Evolutionary conservation across 2,113 vertebrate genomes (phyloP), one percentile per base, ranked within the genome.

Genomic region (Xerus inauris): DNA sequence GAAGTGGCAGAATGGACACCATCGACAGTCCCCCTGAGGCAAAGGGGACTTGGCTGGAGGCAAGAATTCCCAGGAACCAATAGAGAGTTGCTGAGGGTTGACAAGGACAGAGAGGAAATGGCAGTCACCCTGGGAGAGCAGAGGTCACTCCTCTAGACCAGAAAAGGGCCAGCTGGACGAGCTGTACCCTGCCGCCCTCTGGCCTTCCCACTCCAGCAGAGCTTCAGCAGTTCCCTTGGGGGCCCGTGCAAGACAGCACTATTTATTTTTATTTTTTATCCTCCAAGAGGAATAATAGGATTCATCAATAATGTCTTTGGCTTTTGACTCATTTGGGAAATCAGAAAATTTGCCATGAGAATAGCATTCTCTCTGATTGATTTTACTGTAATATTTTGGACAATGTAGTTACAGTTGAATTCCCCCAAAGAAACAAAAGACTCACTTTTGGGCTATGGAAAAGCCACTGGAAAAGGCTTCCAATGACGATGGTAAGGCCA

Each of bases 261-360:
- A 89, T 97, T 95, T 96, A 89, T 97, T 97, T 95, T 89, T 89
- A 94, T 93, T 85, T 97, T 94, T 75, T 57, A 90, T 93, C 91
- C 69, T 95, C 57, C 35, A 64, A 91, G 90, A 96, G 20, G 51
- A 96, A 93, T 94, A 95, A 97, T 95, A 69, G 86, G 51, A 76
- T 94, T 94, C 97, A 97, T 98, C 93, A 96, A 94, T 97, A 98
- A 96, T 76, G 91, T 93, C 95, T 96, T 62, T 83, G 26, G 65
- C 91, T 94, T 89, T 77, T 83, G 86, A 85, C 67, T 96, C 86
- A 91, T 93, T 95, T 93, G 96, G 93, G 97, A 98, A 97, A 97
- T 97, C 91, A 86, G 73, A 92, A 96, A 86, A 87, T 95, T 88
- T 75, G 62, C 77, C 91, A 35, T 2, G 4, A 88, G 73, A 91